A percentile compares a stretch with the other conserved stretches of the same genome.
These are phyloP conservation scores for Phyllotreta striolata DNA, from an alignment of 2,888 invertebrate genomes.

Conservation along the genomic window DNA sequence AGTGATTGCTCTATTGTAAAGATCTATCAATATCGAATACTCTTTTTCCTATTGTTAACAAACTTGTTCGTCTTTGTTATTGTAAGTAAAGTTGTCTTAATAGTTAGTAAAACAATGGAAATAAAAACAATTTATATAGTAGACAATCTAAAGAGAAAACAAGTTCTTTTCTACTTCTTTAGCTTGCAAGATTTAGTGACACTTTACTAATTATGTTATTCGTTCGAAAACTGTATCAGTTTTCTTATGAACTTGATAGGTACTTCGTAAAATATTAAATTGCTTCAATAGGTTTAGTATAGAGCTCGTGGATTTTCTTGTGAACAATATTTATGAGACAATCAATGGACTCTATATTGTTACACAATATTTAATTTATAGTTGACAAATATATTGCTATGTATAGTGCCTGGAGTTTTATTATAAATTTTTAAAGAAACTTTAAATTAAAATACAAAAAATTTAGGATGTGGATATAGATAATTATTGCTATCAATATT, in stretches of 20 bases:
- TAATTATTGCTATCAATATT: no score
- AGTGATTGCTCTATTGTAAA: no score
- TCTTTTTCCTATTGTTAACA: no score
- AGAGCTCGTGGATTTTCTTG: neutral
- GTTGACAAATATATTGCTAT: no score
- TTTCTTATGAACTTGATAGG: constrained; percentile 1
- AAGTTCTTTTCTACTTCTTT: no score
- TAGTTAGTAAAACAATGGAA: no score
- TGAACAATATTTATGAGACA: neutral
- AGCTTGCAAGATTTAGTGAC: no score
- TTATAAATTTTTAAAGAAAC: neutral
- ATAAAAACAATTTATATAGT: no score
- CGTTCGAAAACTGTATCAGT: constrained; percentile 23
- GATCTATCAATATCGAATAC: no score
- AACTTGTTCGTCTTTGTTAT: no score
- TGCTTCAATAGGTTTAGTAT: constrained; percentile 2
- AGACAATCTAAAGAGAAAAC: no score
- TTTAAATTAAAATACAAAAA: neutral
- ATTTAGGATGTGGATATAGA: neutral
- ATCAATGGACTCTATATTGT: neutral
- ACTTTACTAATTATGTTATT: constrained; percentile 1
- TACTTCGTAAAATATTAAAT: neutral
- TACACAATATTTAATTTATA: neutral
- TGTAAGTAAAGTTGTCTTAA: no score
- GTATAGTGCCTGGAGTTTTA: neutral